Percentiles rank a stretch among this genome's conserved stretches.
Evolutionary conservation across 2,113 vertebrate species (phyloP).

Genomic region (Amphiprion percula): DNA sequence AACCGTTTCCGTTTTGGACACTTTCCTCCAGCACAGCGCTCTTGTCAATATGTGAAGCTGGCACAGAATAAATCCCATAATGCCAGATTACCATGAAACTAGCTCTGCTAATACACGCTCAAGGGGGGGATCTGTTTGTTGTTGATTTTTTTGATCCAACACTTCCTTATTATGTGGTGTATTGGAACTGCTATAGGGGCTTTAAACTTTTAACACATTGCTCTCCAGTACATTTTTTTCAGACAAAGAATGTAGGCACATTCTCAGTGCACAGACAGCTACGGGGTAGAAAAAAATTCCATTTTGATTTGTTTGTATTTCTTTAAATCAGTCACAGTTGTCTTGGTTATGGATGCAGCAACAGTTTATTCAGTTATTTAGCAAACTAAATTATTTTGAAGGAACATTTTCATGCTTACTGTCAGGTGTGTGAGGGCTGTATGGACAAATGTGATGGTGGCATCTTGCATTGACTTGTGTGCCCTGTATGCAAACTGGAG

Average conservation of each 20-base stretch:
- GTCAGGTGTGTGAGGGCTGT: too few species aligned
- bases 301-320: too few species aligned
- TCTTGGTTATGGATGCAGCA: too few species aligned
- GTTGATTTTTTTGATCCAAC: neutral
- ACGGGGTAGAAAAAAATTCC: too few species aligned
- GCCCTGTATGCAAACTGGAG: too few species aligned
- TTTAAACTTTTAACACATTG: neutral
- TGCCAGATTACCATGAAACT: neutral
- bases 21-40: neutral
- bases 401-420: too few species aligned
- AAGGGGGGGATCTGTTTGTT: neutral
- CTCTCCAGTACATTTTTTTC: neutral
- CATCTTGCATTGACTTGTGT: too few species aligned
- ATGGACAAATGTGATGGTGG: too few species aligned
- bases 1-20: conserved; percentile 3
- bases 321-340: too few species aligned
- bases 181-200: neutral
- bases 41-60: neutral
- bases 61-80: neutral
- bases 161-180: neutral
- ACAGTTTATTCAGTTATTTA: too few species aligned
- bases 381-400: too few species aligned
- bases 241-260: neutral
- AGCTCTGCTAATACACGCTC: neutral
- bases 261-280: too few species aligned